Evolutionary conservation across 2,113 vertebrate species (phyloP).

Genomic region (Alexandromys fortis): DNA sequence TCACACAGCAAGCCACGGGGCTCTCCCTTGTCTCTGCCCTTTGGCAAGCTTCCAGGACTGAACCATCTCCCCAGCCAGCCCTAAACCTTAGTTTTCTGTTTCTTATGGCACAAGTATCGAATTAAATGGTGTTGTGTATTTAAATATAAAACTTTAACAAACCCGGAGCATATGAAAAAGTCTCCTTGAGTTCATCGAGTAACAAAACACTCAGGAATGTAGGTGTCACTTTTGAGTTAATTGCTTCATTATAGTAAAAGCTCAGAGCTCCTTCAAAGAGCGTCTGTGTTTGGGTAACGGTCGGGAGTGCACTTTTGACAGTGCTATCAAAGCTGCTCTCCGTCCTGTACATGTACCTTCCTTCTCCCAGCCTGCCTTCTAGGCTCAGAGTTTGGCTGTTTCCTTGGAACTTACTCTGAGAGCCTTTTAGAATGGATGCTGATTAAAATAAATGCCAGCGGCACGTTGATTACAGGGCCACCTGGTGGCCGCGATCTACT

Average conservation of each 20-base stretch:
- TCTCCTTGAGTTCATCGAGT: background rate
- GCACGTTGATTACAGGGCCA: constrained; percentile 66
- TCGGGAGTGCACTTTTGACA: background rate
- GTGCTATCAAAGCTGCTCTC: background rate
- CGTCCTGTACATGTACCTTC: background rate
- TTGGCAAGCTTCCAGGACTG: too few species aligned
- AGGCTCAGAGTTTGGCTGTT: constrained; percentile 26
- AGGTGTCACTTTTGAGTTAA: constrained; percentile 34
- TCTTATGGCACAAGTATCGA: constrained; percentile 32
- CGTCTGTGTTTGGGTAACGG: background rate
- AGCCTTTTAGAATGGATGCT: background rate
- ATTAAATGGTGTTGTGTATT: background rate
- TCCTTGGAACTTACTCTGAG: background rate
- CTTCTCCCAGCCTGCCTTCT: background rate
- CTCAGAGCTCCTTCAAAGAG: constrained; percentile 13
- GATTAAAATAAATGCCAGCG: constrained; percentile 35
- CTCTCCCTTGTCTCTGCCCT: background rate
- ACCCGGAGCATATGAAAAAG: background rate
- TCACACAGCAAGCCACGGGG: background rate
- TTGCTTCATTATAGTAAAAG: background rate
- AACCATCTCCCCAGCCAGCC: background rate
- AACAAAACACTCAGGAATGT: constrained; percentile 6
- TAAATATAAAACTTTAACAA: constrained; percentile 46
- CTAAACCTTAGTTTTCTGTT: background rate
- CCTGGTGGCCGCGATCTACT: constrained; percentile 50